Conservation (phyloP, 2,888 invertebrate genomes). For the Hypolimnas misippus region DNA sequence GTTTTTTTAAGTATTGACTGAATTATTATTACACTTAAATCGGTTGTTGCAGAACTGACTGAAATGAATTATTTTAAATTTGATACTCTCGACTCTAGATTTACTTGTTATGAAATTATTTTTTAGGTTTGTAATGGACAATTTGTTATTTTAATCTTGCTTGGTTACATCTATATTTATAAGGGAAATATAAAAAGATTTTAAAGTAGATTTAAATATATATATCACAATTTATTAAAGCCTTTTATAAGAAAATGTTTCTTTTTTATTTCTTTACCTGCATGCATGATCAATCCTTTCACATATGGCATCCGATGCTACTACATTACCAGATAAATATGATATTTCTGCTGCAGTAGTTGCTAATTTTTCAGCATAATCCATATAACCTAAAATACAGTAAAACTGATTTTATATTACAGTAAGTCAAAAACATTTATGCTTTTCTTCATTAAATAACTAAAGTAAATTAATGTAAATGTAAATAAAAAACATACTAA, state of each 20-base stretch:
- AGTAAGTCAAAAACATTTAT: neutral
- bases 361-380: slow-evolving; percentile 82
- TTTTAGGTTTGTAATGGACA: slow-evolving; percentile 35
- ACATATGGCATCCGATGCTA: slow-evolving; percentile 80
- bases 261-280: slow-evolving; percentile 57
- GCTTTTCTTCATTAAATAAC: no score
- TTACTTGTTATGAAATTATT: slow-evolving; percentile 33
- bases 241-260: slow-evolving; percentile 38
- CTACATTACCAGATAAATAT: slow-evolving; percentile 79
- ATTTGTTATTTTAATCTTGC: slow-evolving; percentile 34
- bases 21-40: neutral
- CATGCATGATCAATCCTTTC: slow-evolving; percentile 78
- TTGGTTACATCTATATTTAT: slow-evolving; percentile 27
- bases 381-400: slow-evolving; percentile 73
- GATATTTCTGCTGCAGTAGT: slow-evolving; percentile 82
- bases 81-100: slow-evolving; percentile 36
- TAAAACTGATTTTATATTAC: neutral
- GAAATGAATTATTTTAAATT: slow-evolving; percentile 17
- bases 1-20: slow-evolving; percentile 23
- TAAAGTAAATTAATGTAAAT: no score
- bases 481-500: slow-evolving; percentile 57
- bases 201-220: slow-evolving; percentile 37
- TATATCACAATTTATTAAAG: slow-evolving; percentile 46
- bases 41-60: slow-evolving; percentile 14
- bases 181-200: slow-evolving; percentile 34